These are phyloP conservation scores for Eulithis prunata DNA, from an alignment of 2,888 invertebrate species.

Conservation along the genomic window DNA sequence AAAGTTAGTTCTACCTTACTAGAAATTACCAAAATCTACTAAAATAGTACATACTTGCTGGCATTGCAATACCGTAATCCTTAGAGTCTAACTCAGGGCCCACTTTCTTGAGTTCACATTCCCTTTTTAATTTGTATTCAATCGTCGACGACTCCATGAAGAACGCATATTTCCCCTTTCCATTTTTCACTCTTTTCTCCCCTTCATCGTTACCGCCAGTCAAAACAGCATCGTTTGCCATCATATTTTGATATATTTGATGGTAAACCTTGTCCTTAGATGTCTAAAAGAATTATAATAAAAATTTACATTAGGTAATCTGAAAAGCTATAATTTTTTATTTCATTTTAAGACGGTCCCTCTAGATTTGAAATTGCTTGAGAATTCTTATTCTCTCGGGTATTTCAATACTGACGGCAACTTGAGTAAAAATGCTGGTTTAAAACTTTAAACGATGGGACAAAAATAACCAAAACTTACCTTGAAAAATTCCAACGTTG, in stretches of 20 bases:
- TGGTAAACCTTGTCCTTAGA: conserved; percentile 94
- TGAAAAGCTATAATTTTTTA: too few relatives aligned
- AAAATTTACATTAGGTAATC: too few relatives aligned
- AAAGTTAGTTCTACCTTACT: neutral
- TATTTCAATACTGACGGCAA: too few relatives aligned
- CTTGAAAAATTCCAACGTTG: conserved; percentile 94
- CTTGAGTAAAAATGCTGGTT: too few relatives aligned
- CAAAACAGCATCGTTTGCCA: conserved; percentile 90
- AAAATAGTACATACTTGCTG: conserved; percentile 83
- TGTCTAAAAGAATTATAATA: conserved; percentile 60
- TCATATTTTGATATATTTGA: conserved; percentile 96
- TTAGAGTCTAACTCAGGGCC: conserved; percentile 93
- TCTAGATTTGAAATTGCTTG: too few relatives aligned
- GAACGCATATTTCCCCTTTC: conserved; percentile 90
- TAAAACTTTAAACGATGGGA: too few relatives aligned
- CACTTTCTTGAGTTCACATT: conserved; percentile 92
- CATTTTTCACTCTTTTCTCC: conserved; percentile 88
- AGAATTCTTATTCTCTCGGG: too few relatives aligned
- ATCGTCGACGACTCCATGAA: conserved; percentile 98
- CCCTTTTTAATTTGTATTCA: conserved; percentile 93
- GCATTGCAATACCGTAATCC: conserved; percentile 93
- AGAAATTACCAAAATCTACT: neutral
- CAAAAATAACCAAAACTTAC: conserved; percentile 52
- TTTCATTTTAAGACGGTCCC: too few relatives aligned
- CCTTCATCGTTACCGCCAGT: conserved; percentile 92